Conservation (phyloP, 2,888 invertebrate species). For the Coremacera marginata region DNA sequence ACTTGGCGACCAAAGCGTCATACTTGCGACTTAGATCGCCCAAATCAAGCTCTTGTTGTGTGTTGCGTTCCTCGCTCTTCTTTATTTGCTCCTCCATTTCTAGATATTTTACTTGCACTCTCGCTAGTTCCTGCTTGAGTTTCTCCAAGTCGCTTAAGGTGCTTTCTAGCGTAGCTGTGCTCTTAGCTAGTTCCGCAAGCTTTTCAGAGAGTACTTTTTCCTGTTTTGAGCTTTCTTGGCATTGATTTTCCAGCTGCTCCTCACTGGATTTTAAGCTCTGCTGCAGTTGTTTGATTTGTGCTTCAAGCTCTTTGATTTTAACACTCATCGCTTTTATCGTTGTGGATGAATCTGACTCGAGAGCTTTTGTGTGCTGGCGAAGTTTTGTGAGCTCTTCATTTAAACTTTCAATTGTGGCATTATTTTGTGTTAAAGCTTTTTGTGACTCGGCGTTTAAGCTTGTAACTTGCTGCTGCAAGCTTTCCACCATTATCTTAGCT, state of each 20-base stretch:
- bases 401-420: constrained; percentile 40
- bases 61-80: constrained; percentile 44
- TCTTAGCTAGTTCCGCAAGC: constrained; percentile 44
- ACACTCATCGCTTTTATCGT: constrained; percentile 43
- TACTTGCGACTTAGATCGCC: constrained; percentile 55
- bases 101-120: constrained; percentile 30
- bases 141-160: constrained; percentile 50
- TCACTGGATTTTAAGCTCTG: constrained; percentile 42
- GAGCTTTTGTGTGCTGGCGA: constrained; percentile 36
- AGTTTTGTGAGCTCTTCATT: constrained; percentile 46
- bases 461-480: constrained; percentile 37
- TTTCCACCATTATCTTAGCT: constrained; percentile 34
- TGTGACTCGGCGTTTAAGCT: constrained; percentile 27
- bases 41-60: constrained; percentile 59
- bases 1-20: constrained; percentile 51
- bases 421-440: constrained; percentile 36
- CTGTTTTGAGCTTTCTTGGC: constrained; percentile 40
- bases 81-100: constrained; percentile 52
- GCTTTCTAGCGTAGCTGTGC: constrained; percentile 43
- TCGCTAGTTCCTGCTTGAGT: constrained; percentile 47
- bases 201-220: constrained; percentile 44
- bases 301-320: constrained; percentile 46
- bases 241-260: constrained; percentile 43
- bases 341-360: constrained; percentile 46
- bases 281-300: constrained; percentile 44